Evolutionary conservation across 2,113 vertebrate species (phyloP), one percentile per base, ranked within the genome.

Genomic region (Trematomus loennbergii): DNA sequence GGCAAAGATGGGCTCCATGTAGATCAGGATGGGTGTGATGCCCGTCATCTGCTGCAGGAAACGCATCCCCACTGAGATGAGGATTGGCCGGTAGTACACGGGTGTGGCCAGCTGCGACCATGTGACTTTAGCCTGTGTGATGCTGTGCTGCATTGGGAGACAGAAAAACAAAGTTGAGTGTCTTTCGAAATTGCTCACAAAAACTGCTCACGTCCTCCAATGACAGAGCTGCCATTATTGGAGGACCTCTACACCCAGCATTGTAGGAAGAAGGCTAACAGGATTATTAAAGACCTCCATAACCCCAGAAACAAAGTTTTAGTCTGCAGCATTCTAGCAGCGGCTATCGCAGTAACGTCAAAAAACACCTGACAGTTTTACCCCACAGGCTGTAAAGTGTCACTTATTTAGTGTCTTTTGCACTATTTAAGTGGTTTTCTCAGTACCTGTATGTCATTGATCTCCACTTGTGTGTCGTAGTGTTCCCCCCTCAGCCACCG

Each of bases 21-120:
- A 99, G 29, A 99, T 95, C 0, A 99, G 95, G 74, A 97, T 83
- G 2, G 97, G 97, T 0, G 97, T 98, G 88, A 99, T 95, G 1
- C 98, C 98, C 0, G 97, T 96, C 91, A 99, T 94, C 93, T 99
- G 98, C 90, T 99, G 98, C 80, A 99, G 95, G 85, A 98, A 96
- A 72, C 98, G 95, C 98, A 99, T 99, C 58, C 80, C 79, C 62
- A 96, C 81, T 0, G 97, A 93, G 0, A 97, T 98, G 25, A 92
- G 3, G 57, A 98, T 93, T 20, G 98, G 98, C 29, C 95, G 95
- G 94, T 96, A 97, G 81, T 95, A 90, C 61, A 91, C 87, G 0
- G 97, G 96, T 1, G 88, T 95, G 64, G 58, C 91, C 77, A 96
- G 93, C 85, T 99, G 95, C 0, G 94, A 86, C 90, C 93, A 96